These are phyloP conservation scores for Haemorhous mexicanus DNA, from an alignment of 2,113 vertebrate genomes.

Conservation along the genomic window DNA sequence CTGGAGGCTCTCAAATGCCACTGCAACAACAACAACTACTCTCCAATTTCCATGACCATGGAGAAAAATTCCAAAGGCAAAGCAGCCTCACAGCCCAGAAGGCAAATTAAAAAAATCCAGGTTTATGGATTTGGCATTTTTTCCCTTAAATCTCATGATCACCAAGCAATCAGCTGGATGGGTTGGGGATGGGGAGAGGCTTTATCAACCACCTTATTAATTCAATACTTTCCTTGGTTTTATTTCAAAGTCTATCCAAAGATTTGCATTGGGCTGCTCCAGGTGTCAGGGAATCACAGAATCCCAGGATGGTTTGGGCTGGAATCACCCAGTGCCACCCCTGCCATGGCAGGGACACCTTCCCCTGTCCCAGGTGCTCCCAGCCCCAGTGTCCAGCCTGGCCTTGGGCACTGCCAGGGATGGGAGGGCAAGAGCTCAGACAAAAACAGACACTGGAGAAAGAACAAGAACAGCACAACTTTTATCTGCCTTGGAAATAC, in stretches of 20 bases:
- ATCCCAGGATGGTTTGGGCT: neutral
- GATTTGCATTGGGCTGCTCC: neutral
- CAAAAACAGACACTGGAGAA: neutral
- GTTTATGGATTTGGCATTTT: neutral
- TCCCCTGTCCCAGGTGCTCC: neutral
- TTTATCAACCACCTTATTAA: neutral
- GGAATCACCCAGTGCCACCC: neutral
- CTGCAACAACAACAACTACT: neutral
- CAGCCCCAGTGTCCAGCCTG: neutral
- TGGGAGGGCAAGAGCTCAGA: neutral
- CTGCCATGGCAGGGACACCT: neutral
- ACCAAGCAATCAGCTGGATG: neutral
- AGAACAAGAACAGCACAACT: neutral
- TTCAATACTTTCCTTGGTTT: neutral
- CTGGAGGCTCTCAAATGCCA: neutral
- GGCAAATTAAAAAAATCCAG: neutral
- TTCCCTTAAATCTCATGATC: neutral
- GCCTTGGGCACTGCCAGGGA: neutral
- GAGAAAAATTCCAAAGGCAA: neutral
- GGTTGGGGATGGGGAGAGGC: rapidly evolving
- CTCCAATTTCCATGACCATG: neutral
- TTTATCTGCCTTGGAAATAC: neutral
- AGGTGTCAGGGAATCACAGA: neutral
- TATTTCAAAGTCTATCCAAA: neutral
- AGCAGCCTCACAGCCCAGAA: neutral